Percentiles rank a stretch among this genome's conserved stretches.
phyloP scores from a whole-genome alignment of 2,113 vertebrate genomes.

The Leucosticte australis region DNA sequence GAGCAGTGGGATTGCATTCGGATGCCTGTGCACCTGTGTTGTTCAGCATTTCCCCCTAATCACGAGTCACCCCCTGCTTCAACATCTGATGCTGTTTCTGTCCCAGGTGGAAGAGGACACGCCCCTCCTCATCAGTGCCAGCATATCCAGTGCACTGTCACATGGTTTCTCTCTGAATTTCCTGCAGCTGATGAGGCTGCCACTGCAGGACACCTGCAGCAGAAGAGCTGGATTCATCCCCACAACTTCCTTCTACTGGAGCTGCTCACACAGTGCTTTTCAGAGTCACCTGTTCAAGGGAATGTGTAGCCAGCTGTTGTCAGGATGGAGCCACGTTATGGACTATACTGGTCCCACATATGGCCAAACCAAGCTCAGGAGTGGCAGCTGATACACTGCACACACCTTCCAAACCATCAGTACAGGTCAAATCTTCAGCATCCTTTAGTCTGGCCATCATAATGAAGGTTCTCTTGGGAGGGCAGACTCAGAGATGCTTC shows the following conservation, averaged over 20 bases:
- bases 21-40: background rate
- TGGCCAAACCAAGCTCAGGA: background rate
- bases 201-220: background rate
- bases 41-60: background rate
- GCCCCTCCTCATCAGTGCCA: background rate
- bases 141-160: background rate
- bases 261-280: background rate
- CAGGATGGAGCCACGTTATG: background rate
- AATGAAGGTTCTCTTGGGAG: background rate
- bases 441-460: background rate
- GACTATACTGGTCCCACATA: fast-evolving
- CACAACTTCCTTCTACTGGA: background rate
- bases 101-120: background rate
- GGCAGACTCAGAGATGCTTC: background rate
- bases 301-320: background rate
- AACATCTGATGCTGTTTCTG: background rate
- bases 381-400: background rate
- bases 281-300: background rate
- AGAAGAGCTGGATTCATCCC: background rate
- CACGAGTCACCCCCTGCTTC: background rate
- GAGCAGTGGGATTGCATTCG: fast-evolving
- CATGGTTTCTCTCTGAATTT: background rate
- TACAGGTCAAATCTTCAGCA: background rate
- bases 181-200: background rate
- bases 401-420: background rate